Percentiles rank a stretch among this genome's conserved stretches.
Evolutionary conservation across 2,797 vertebrate species (phyloP).

Genomic region (Florisuga fusca): DNA sequence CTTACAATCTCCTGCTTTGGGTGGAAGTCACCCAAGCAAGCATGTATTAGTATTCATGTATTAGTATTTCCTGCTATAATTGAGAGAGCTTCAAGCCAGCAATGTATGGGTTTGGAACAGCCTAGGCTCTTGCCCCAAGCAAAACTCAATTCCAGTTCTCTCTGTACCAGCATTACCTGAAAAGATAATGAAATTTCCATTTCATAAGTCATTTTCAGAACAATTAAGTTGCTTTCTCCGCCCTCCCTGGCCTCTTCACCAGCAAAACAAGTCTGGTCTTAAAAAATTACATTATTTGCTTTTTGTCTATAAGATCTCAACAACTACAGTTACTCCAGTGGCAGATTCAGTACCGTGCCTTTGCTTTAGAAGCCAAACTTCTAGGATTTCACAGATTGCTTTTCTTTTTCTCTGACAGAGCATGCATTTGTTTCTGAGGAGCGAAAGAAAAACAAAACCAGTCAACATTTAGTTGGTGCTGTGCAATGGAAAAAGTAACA

Average conservation of each 20-base stretch:
- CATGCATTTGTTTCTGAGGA: background rate
- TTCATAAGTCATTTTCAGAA: background rate
- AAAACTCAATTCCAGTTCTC: background rate
- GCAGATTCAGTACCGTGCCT: background rate
- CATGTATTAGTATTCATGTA: background rate
- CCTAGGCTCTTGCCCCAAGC: background rate
- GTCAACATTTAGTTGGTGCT: background rate
- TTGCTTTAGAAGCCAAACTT: background rate
- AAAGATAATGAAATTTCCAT: slow-evolving; percentile 1
- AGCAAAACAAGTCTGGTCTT: background rate
- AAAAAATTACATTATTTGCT: background rate
- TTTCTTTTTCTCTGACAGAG: background rate
- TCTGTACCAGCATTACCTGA: background rate
- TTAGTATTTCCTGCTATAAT: background rate
- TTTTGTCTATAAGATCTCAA: background rate
- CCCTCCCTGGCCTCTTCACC: background rate
- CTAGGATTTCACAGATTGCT: background rate
- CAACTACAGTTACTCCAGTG: background rate
- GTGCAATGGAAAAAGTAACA: background rate
- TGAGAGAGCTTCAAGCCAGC: background rate
- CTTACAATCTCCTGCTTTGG: background rate
- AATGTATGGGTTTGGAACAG: background rate
- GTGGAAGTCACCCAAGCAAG: background rate
- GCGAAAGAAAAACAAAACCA: background rate
- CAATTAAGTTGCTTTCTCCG: background rate